Evolutionary conservation across 2,797 vertebrate species (phyloP), one percentile per base, ranked within the genome.

Genomic region (Squalus acanthias): DNA sequence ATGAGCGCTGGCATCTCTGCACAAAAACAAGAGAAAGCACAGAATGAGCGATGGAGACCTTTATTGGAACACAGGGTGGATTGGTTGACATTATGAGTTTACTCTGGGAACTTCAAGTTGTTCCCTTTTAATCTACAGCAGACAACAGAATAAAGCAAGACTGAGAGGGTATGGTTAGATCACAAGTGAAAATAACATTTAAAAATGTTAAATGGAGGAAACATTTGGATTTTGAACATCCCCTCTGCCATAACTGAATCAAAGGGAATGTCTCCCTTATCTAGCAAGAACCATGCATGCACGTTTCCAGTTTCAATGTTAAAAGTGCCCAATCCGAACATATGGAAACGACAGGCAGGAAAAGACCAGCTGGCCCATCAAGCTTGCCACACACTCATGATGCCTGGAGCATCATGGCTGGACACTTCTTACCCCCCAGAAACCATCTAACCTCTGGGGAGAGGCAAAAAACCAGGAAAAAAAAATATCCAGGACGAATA

Each of bases 1-100:
- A 99, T 99, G 97, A 99, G 98, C 0, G 99, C 99, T 0, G 99
- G 99, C 99, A 99, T 99, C 97, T 99, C 99, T 99, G 98, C 22
- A 97, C 5, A 13, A 74, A 76, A 60, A 95, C 46, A 95, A 76
- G 13, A 74, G 20, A 15, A 76, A 76, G 53, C 29, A 22, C 72
- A 95, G 29, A 60, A 95, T 95, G 24, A 95, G 94, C 12, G 29
- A 76, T n/a, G 6, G 20, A 50, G 82, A n/a, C 13, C 29, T 95
- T 60, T 76, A 53, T 33, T 74, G 26, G 29, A 72, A 20, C 70
- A 57, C 12, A 13, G 33, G 69, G 29, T 33, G 26, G 67, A 24
- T 92, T 88, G 46, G 53, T 50, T 50, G 33, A 88, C 85, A 70
- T 46, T 8, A 89, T 89, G 33, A 53, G 22, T 70, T 33, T 74